Evolutionary conservation across 2,797 vertebrate genomes (phyloP), one percentile per base, ranked within the genome.

Genomic region (Gouania willdenowi): DNA sequence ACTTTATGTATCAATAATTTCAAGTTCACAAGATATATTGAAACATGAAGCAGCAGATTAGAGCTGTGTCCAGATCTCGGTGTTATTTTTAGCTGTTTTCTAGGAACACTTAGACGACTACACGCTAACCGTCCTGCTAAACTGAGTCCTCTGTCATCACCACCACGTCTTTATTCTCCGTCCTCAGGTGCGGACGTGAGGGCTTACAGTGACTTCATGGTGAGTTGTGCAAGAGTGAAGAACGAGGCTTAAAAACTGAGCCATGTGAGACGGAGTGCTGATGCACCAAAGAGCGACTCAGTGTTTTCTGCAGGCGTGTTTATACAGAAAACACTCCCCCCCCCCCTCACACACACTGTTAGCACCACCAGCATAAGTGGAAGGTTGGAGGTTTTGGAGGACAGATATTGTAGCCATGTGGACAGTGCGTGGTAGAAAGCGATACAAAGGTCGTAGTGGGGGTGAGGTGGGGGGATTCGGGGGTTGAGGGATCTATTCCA

Each of bases 181-280:
- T 49, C 52, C 11, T 15, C 12, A 39, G 69, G 65, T 57, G 73
- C 28, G 71, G 73, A 80, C 62, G 70, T 78, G 77, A 70, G 55
- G 52, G 69, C 68, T 20, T 52, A 63, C 25, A 42, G 60, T 71
- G 76, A 79, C 74, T 68, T 75, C 68, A 81, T 65, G 66, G 67
- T 40, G 67, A 53, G 75, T 78, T 75, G 77, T 74, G 77, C 72
- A 71, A 79, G 62, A 70, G 57, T 17, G 16, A 7, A 29, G 60
- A 71, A 67, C 19, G 45, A 71, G 68, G 72, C 65, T 66, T 70
- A 76, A 66, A 80, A 76, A 52, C 13, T 0, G 39, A 82, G 69
- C 73, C 69, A 54, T 71, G 69, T 46, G 67, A 81, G 59, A 78
- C 70, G 56, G 84, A 83, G 62, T 82, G 83, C 83, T 82, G 83